Conservation (phyloP, 2,888 invertebrate genomes). For the Erebia aethiops region DNA sequence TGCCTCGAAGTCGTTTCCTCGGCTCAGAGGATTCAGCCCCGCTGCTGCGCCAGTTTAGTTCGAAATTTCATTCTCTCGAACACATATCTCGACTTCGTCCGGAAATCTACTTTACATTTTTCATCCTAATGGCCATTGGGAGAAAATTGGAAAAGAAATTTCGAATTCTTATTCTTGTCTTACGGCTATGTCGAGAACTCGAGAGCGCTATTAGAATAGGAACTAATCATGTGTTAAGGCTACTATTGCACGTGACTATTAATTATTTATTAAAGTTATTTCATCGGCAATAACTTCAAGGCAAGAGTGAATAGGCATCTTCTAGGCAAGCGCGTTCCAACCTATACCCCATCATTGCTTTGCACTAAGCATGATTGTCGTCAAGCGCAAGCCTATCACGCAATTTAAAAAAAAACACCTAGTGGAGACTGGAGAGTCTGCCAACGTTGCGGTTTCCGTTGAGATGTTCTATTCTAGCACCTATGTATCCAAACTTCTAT, state of each 20-base stretch:
- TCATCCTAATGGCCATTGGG: slow-evolving; percentile 82
- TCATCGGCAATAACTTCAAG: too few relatives aligned
- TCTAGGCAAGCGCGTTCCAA: too few relatives aligned
- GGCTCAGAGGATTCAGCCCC: slow-evolving; percentile 50
- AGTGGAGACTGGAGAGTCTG: too few relatives aligned
- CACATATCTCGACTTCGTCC: slow-evolving; percentile 78
- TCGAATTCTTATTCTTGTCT: slow-evolving; percentile 65
- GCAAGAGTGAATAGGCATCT: too few relatives aligned
- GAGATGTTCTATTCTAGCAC: too few relatives aligned
- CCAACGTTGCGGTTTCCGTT: too few relatives aligned
- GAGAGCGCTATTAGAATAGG: slow-evolving; percentile 20
- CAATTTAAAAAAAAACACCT: too few relatives aligned
- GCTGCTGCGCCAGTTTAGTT: slow-evolving; percentile 66
- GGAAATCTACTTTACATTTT: slow-evolving; percentile 82
- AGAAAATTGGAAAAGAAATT: slow-evolving; percentile 82
- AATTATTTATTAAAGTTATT: too few relatives aligned
- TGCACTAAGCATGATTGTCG: too few relatives aligned
- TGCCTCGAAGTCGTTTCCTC: slow-evolving; percentile 56
- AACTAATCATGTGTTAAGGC: slow-evolving; percentile 11
- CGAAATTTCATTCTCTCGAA: slow-evolving; percentile 79
- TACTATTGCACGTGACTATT: neutral
- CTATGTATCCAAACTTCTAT: too few relatives aligned
- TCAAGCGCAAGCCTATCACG: too few relatives aligned
- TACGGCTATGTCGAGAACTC: slow-evolving; percentile 26
- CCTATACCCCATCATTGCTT: too few relatives aligned